Evolutionary conservation across 2,797 vertebrate genomes (phyloP).

Genomic region (Diplodus puntazzo): DNA sequence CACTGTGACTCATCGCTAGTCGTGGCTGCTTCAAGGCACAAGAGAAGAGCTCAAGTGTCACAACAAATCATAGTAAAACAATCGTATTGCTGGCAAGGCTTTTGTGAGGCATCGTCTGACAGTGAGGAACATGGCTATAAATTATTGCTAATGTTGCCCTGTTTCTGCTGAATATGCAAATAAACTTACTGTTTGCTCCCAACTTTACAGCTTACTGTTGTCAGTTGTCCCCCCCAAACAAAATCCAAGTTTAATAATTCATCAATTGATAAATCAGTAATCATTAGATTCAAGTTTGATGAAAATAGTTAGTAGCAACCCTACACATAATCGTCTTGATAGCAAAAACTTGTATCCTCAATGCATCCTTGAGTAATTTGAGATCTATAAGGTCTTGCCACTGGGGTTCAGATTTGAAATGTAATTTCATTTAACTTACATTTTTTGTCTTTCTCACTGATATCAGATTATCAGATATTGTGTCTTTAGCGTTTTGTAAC

Average conservation of each 20-base stretch:
- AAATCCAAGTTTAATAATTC: not conserved
- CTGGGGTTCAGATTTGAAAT: not conserved
- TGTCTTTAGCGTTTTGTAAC: not conserved
- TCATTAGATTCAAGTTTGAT: not conserved
- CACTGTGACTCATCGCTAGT: no score
- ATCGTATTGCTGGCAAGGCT: no score
- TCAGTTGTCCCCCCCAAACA: not conserved
- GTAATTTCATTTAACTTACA: not conserved
- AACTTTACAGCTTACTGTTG: constrained; percentile 5
- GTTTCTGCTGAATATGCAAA: not conserved
- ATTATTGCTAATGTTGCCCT: not conserved
- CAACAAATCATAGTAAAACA: no score
- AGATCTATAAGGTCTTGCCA: not conserved
- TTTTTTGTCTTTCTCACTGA: not conserved
- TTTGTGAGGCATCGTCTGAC: not conserved
- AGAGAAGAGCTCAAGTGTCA: no score
- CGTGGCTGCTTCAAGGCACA: no score
- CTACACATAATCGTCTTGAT: not conserved
- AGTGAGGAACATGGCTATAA: not conserved
- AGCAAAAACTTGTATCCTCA: not conserved
- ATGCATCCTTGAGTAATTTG: not conserved
- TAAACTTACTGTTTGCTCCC: not conserved
- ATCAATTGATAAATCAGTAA: not conserved
- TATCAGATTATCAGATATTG: not conserved
- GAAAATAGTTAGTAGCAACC: not conserved